Evolutionary conservation across 64 coral and sea anemone genomes (phyloP).

Genomic region (Porites lutea): DNA sequence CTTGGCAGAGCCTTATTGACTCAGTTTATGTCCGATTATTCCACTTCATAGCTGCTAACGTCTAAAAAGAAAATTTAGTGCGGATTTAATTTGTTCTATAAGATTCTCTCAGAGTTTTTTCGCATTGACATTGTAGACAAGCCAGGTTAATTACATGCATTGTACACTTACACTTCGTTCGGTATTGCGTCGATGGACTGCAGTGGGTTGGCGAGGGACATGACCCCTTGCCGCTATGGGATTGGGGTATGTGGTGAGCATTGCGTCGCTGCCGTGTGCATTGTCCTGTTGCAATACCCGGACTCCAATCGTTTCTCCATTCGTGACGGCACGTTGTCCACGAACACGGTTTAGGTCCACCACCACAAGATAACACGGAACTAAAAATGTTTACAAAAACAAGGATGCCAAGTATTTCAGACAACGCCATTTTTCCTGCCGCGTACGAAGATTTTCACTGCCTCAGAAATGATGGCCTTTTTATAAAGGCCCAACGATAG

Average conservation of each 20-base stretch:
- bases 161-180: slow-evolving; percentile 14
- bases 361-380: not conserved
- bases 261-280: slow-evolving; percentile 2
- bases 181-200: not conserved
- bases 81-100: no score
- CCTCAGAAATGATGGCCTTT: not conserved
- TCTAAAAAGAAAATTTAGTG: no score
- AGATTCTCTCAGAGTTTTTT: no score
- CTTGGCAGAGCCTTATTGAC: no score
- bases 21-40: no score
- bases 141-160: not conserved
- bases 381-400: not conserved
- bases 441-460: not conserved
- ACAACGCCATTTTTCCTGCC: not conserved
- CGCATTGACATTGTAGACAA: not conserved
- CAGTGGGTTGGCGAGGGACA: not conserved
- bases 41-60: no score
- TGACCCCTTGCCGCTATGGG: not conserved
- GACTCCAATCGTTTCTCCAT: slow-evolving; percentile 43
- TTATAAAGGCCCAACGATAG: not conserved
- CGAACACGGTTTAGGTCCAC: not conserved
- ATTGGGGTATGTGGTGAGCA: not conserved
- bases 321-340: not conserved
- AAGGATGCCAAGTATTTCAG: not conserved
- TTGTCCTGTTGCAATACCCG: slow-evolving; percentile 1